These are phyloP conservation scores for Seira sanloemensis DNA, from an alignment of 2,888 invertebrate species.

Conservation along the genomic window DNA sequence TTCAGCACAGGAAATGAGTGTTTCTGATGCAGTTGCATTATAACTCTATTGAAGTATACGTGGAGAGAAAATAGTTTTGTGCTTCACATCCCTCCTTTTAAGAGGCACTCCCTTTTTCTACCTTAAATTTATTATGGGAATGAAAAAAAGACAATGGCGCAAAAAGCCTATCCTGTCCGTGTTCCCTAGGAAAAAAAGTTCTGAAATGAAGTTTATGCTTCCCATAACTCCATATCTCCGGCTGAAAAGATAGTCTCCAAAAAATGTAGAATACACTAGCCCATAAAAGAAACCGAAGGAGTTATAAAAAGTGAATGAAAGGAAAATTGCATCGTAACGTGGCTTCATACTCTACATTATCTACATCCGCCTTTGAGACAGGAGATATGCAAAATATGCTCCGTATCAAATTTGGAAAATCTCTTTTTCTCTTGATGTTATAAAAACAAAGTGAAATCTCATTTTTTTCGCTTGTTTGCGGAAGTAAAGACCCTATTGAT, in stretches of 20 bases:
- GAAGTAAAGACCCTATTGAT: too few species aligned
- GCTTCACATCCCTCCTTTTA: too few species aligned
- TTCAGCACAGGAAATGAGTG: slow-evolving; percentile 54
- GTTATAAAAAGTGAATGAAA: not conserved
- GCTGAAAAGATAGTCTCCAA: too few species aligned
- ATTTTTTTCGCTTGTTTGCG: too few species aligned
- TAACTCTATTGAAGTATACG: slow-evolving; percentile 34
- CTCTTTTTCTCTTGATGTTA: not conserved
- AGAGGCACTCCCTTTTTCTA: not conserved
- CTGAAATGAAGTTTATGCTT: not conserved
- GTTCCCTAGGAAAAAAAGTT: not conserved
- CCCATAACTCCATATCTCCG: not conserved
- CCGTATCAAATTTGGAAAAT: not conserved
- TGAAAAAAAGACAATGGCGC: not conserved
- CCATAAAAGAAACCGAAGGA: not conserved
- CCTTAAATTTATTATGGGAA: not conserved
- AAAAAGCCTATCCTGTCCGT: not conserved
- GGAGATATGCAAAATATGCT: not conserved
- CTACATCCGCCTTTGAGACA: not conserved
- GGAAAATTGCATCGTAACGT: not conserved
- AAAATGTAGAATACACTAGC: not conserved
- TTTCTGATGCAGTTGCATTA: slow-evolving; percentile 41
- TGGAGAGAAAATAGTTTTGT: not conserved
- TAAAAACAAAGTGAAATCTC: not conserved
- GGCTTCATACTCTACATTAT: not conserved